phyloP scores from a whole-genome alignment of 2,888 invertebrate species.

The Argyresthia albistria region DNA sequence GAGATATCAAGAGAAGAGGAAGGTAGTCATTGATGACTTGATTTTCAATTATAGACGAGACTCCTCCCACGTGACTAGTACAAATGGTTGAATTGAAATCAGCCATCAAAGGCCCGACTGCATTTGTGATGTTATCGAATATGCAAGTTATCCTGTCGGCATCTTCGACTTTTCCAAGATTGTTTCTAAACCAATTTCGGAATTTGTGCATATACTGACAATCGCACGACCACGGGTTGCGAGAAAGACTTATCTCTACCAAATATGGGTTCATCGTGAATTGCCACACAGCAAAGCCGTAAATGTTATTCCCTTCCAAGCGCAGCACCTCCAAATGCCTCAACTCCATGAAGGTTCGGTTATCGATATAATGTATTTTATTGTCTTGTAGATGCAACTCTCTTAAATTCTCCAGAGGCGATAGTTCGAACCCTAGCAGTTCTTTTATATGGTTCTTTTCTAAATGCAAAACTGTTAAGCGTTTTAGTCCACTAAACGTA shows the following conservation, averaged over 20 bases:
- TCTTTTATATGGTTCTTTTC: constrained; percentile 88
- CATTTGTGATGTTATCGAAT: constrained; percentile 80
- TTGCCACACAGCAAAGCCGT: constrained; percentile 89
- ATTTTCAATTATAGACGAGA: constrained; percentile 80
- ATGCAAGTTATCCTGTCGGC: constrained; percentile 83
- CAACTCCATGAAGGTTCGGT: constrained; percentile 86
- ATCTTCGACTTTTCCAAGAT: constrained; percentile 86
- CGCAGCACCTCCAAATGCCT: constrained; percentile 88
- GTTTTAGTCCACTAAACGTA: constrained; percentile 89
- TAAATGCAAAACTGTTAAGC: constrained; percentile 85
- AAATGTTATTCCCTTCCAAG: constrained; percentile 87
- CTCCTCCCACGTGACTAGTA: constrained; percentile 79
- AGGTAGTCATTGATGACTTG: constrained; percentile 87
- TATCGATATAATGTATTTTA: constrained; percentile 85
- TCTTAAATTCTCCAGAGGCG: constrained; percentile 84
- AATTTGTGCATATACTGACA: constrained; percentile 87
- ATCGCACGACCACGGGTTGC: constrained; percentile 93
- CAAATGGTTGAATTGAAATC: constrained; percentile 87
- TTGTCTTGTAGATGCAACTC: constrained; percentile 92
- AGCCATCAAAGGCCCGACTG: constrained; percentile 78
- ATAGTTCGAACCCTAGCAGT: constrained; percentile 86
- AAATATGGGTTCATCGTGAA: constrained; percentile 87
- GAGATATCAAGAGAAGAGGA: constrained; percentile 82
- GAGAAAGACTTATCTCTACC: constrained; percentile 86
- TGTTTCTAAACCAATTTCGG: constrained; percentile 84